Evolutionary conservation across 2,888 invertebrate genomes (phyloP).

Genomic region (Sycophila texana): DNA sequence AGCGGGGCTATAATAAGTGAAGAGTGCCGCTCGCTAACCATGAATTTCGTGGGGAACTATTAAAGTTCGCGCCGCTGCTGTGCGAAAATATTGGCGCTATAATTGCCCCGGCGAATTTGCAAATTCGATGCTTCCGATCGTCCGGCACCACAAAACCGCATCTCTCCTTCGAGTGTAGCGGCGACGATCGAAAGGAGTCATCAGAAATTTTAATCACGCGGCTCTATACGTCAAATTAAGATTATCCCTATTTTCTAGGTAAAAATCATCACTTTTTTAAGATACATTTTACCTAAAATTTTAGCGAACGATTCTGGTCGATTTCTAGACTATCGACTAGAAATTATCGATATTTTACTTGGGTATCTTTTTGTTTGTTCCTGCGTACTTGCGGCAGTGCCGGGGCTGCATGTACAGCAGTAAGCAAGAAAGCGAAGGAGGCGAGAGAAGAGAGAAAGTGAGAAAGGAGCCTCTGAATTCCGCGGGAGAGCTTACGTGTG

Average conservation of each 20-base stretch:
- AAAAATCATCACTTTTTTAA: too few relatives aligned
- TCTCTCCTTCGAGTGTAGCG: too few relatives aligned
- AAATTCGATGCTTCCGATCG: background rate
- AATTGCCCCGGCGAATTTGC: background rate
- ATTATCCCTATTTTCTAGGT: too few relatives aligned
- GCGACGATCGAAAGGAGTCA: too few relatives aligned
- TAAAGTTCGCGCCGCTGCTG: background rate
- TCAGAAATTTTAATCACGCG: too few relatives aligned
- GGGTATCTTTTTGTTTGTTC: too few relatives aligned
- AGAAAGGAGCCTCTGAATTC: conserved; percentile 32
- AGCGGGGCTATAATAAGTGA: conserved; percentile 32
- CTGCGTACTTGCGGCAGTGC: background rate
- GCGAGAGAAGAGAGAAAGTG: conserved; percentile 24
- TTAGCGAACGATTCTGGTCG: too few relatives aligned
- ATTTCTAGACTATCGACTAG: too few relatives aligned
- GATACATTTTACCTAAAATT: too few relatives aligned
- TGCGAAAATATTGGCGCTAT: background rate
- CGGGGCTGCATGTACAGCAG: background rate
- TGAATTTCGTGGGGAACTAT: conserved; percentile 10
- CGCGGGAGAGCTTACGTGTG: conserved; percentile 24
- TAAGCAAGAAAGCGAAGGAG: conserved; percentile 21
- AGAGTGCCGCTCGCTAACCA: background rate
- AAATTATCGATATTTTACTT: background rate
- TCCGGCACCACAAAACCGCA: background rate
- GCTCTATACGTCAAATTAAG: too few relatives aligned